Base-by-base conservation (phyloP, 2,888 invertebrate species). In the Cepaea hortensis region DNA sequence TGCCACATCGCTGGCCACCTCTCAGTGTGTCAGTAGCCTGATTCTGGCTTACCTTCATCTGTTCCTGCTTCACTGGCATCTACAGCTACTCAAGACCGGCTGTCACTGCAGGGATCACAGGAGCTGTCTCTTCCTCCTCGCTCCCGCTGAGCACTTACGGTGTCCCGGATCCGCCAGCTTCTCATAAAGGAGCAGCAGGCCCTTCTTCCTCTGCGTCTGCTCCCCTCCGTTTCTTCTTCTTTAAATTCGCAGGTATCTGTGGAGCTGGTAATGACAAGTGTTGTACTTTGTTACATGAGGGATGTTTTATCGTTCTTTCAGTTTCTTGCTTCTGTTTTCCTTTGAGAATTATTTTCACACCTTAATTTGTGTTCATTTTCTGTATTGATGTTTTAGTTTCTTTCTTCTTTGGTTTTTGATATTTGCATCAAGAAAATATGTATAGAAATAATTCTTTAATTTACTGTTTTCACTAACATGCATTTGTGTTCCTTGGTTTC, bases 1-100 rank as follows among this genome's bases (percentile, higher is more conserved):
- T 68, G 70, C 84, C 35, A 35, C 65, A 46, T 77, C 92, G 91
- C 88, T 89, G 89, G 89, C 70, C 23, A 23, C 65, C 65, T 77
- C 85, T 35, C 77, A 70, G 3, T 68, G 79, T 23, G 20, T 79
- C 77, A 77, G 79, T 55, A 76, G 76, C 55, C 3, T 23, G 68
- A 85, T n/a, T 85, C 85, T 35, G 85, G 85, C 50, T 35, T 85
- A 4, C 68, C 86, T 35, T 62, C 80, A 15, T 82, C 83, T 18
- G 55, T 82, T 35, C 50, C 85, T 11, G n/a, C 84, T 35, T 73
- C 73, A 48, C 73, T 68, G 55, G 6, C n/a, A 15, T 62, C 73
- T 70, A 50, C 84, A 13, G 70, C 48, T 20, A 35, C 23, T 65
- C 75, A 55, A n/a, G 70, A 62, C 23, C 62, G 46, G 75, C 4